These are phyloP conservation scores for Danio jaintianensis DNA, from an alignment of 2,797 vertebrate genomes.

Conservation along the genomic window DNA sequence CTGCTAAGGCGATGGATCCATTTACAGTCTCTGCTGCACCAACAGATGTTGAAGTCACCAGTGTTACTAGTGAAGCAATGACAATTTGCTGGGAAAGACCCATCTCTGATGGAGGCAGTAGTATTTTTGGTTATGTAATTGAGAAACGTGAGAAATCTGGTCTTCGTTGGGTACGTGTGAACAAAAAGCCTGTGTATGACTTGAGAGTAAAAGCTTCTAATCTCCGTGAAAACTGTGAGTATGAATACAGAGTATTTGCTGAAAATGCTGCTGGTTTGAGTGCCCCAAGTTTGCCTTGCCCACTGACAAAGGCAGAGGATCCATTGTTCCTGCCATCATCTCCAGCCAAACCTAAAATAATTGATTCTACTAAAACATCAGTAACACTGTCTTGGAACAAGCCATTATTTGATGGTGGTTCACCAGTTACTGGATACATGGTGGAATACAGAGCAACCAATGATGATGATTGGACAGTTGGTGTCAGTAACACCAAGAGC, in stretches of 20 bases:
- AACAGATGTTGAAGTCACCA: slow-evolving; percentile 91
- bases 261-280: slow-evolving; percentile 96
- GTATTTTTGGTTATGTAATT: slow-evolving; percentile 93
- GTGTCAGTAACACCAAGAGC: slow-evolving; percentile 85
- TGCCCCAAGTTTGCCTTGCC: slow-evolving; percentile 87
- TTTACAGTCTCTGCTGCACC: slow-evolving; percentile 90
- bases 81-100: slow-evolving; percentile 97
- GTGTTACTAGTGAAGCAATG: slow-evolving; percentile 89
- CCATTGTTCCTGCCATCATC: slow-evolving; percentile 93
- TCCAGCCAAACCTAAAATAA: slow-evolving; percentile 89
- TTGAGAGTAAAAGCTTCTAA: slow-evolving; percentile 93
- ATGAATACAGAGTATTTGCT: slow-evolving; percentile 96
- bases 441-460: slow-evolving; percentile 90
- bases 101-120: slow-evolving; percentile 90
- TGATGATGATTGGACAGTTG: slow-evolving; percentile 90
- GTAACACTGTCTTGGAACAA: slow-evolving; percentile 93
- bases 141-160: slow-evolving; percentile 96
- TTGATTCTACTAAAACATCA: slow-evolving; percentile 88
- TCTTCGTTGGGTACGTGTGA: slow-evolving; percentile 93
- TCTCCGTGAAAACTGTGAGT: slow-evolving; percentile 93
- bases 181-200: slow-evolving; percentile 97
- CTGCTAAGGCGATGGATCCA: slow-evolving; percentile 90
- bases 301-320: slow-evolving; percentile 90
- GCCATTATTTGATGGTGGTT: slow-evolving; percentile 95
- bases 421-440: slow-evolving; percentile 89